Base-by-base conservation (phyloP, 2,797 vertebrate genomes). In the Sebastes iracundus region DNA sequence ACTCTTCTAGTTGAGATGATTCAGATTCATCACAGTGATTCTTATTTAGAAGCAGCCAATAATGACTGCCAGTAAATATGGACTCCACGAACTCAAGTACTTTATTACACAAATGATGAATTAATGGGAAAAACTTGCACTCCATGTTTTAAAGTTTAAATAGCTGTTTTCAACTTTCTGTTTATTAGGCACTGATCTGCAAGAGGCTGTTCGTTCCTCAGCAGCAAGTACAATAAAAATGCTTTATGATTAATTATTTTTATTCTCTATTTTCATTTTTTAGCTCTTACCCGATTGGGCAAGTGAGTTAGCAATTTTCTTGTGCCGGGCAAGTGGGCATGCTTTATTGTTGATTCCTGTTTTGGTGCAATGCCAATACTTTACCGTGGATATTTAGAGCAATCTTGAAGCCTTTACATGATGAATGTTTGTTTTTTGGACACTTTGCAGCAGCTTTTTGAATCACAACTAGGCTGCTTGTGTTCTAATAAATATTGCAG, bases 11-110 rank as follows among this genome's bases (percentile, higher is more conserved):
- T 68, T 84, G 32, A 72, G 22, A 75, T 75, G 53, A 56, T 74
- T 73, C 65, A 61, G 23, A 88, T 81, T 79, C n/a, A 79, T 83
- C 68, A 75, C 55, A 46, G 75, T 53, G 28, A 8, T 70, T 70
- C 27, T 80, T 77, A 46, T 85, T 77, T 66, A 30, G 30, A 72
- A 32, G 55, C 42, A 62, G 80, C 25, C 33, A 63, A 5, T 56
- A 18, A 13, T 10, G 52, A 7, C 55, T 79, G 73, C 76, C 81
- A 80, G 49, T 84, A 71, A 85, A 86, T 72, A 71, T 4, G 52
- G 23, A 73, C 75, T 82, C 49, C 1, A 4, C 82, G 59, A 77
- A 86, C 81, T 33, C 27, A 20, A 63, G 65, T 63, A 14, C 72
- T 82, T 75, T 52, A 32, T 61, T 65, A 65, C 35, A 72, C 7